Conservation (phyloP, 2,797 vertebrate genomes). For the Leptoclinus maculatus region DNA sequence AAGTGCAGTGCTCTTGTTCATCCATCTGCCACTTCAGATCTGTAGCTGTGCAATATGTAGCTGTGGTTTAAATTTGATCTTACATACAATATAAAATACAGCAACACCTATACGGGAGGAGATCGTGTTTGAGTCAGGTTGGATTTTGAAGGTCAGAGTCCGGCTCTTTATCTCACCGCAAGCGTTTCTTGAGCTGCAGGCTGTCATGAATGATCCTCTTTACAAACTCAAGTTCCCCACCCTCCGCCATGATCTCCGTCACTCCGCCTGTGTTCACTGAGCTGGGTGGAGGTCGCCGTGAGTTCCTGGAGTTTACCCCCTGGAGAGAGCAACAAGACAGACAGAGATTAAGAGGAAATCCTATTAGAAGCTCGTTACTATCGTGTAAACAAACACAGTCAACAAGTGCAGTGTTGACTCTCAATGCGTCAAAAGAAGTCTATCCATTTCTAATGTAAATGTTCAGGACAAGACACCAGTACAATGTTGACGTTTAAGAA, state of each 20-base stretch:
- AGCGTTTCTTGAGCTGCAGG: slow-evolving; percentile 94
- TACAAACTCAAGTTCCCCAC: slow-evolving; percentile 98
- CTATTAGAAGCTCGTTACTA: slow-evolving; percentile 63
- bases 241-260: slow-evolving; percentile 99
- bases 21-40: slow-evolving; percentile 19
- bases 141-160: background rate
- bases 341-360: slow-evolving; percentile 70
- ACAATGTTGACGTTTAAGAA: background rate
- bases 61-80: background rate
- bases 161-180: slow-evolving; percentile 74
- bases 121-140: background rate
- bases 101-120: background rate
- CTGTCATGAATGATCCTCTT: slow-evolving; percentile 99
- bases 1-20: slow-evolving; percentile 18
- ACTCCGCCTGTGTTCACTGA: slow-evolving; percentile 98
- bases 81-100: background rate
- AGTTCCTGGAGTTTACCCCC: slow-evolving; percentile 98
- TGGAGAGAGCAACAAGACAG: slow-evolving; percentile 73
- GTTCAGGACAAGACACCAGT: background rate
- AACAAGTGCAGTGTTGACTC: slow-evolving; percentile 8
- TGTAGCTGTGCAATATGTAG: background rate
- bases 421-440: background rate
- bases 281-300: slow-evolving; percentile 94
- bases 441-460: background rate
- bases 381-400: slow-evolving; percentile 49